phyloP scores from a whole-genome alignment of 2,888 invertebrate genomes.

The Netelia melanura region DNA sequence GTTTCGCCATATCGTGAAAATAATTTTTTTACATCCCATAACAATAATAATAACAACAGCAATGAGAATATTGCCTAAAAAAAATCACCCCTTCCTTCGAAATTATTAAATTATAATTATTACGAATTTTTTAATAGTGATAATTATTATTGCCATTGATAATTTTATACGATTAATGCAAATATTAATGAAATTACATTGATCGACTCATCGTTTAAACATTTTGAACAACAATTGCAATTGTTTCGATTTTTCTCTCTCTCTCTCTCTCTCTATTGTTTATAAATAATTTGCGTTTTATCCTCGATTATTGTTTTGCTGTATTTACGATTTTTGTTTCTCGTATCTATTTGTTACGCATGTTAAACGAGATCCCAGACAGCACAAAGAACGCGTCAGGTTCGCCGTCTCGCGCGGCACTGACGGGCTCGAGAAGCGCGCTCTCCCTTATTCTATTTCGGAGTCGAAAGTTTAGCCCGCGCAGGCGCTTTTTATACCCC shows the following conservation, averaged over 20 bases:
- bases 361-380: slow-evolving; percentile 36
- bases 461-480: slow-evolving; percentile 72
- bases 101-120: neutral
- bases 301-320: neutral
- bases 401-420: slow-evolving; percentile 77
- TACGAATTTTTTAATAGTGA: neutral
- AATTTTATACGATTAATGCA: neutral
- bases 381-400: slow-evolving; percentile 66
- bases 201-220: too few relatives aligned
- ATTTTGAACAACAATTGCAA: neutral
- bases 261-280: slow-evolving; percentile 14
- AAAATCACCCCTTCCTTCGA: neutral
- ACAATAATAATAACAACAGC: neutral
- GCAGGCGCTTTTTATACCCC: slow-evolving; percentile 72
- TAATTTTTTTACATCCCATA: neutral
- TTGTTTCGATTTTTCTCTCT: neutral
- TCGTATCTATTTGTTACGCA: slow-evolving; percentile 30
- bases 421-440: slow-evolving; percentile 68
- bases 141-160: neutral
- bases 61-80: neutral
- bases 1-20: neutral
- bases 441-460: slow-evolving; percentile 71
- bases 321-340: slow-evolving; percentile 24
- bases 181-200: neutral
- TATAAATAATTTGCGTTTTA: slow-evolving; percentile 1